A percentile compares a stretch with the other conserved stretches of the same genome.
phyloP scores from a whole-genome alignment of 92 coral and sea anemone genomes.

The Heliopora coerulea region DNA sequence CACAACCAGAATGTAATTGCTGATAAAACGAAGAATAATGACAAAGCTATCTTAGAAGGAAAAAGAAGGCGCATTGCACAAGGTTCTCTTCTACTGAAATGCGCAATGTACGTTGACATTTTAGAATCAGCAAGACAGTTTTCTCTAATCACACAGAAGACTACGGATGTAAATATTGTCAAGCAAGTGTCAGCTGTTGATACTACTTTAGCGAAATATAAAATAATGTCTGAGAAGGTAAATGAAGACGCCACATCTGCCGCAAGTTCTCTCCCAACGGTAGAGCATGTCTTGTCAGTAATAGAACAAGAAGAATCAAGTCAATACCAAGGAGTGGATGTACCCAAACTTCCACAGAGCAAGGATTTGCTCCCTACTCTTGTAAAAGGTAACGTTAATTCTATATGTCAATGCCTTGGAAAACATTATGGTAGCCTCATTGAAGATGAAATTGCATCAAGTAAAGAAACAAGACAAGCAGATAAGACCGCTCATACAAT shows the following conservation, averaged over 20 bases:
- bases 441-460: too few relatives aligned
- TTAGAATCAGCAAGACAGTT: slow-evolving; percentile 59
- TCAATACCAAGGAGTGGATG: too few relatives aligned
- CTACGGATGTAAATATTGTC: too few relatives aligned
- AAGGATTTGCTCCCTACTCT: slow-evolving; percentile 53
- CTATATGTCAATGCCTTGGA: too few relatives aligned
- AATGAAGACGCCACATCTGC: slow-evolving; percentile 56
- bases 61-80: slow-evolving; percentile 50
- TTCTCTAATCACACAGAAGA: too few relatives aligned
- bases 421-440: too few relatives aligned
- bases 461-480: too few relatives aligned
- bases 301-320: slow-evolving; percentile 54
- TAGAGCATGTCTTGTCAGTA: slow-evolving; percentile 59
- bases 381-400: slow-evolving; percentile 44
- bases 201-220: slow-evolving; percentile 58
- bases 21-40: slow-evolving; percentile 55
- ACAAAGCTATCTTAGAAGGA: slow-evolving; percentile 61
- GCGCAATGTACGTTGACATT: slow-evolving; percentile 59
- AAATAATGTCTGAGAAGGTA: too few relatives aligned
- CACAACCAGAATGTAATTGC: slow-evolving; percentile 67
- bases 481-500: too few relatives aligned
- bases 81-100: too few relatives aligned
- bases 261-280: slow-evolving; percentile 14
- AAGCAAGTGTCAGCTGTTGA: slow-evolving; percentile 63
- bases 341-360: slow-evolving; percentile 54